Evolutionary conservation across 2,113 vertebrate species (phyloP).

Genomic region (Saiga tatarica): DNA sequence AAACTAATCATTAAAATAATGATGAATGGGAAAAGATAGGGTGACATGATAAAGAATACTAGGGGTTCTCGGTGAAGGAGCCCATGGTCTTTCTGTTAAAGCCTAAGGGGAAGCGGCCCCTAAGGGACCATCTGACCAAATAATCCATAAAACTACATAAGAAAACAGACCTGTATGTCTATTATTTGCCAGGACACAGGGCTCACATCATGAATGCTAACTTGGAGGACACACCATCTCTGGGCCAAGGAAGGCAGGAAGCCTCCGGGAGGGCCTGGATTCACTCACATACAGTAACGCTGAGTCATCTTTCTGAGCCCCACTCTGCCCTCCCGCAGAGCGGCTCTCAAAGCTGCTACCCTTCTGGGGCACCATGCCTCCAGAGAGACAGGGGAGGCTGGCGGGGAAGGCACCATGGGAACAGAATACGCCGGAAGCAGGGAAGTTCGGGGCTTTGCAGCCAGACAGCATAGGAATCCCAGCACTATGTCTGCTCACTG

Average conservation of each 20-base stretch:
- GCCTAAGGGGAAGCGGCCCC: neutral
- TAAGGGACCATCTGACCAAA: no score
- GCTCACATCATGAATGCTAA: rapidly evolving
- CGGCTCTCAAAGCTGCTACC: no score
- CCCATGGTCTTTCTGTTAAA: neutral
- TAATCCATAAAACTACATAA: neutral
- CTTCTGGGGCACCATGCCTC: neutral
- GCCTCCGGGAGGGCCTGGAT: neutral
- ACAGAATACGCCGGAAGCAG: rapidly evolving
- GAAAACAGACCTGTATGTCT: neutral
- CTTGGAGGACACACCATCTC: neutral
- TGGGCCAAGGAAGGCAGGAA: neutral
- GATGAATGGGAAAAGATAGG: neutral
- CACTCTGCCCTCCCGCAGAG: neutral
- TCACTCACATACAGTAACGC: rapidly evolving
- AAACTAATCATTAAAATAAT: neutral
- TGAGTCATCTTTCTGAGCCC: neutral
- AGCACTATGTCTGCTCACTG: rapidly evolving
- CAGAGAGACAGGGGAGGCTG: neutral
- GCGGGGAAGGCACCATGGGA: neutral
- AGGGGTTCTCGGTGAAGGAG: neutral
- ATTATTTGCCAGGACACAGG: no score
- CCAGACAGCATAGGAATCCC: neutral
- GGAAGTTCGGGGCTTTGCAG: neutral
- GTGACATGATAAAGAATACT: neutral